Conservation (phyloP, 1,140 invertebrate species). For the Grapholita molesta region DNA sequence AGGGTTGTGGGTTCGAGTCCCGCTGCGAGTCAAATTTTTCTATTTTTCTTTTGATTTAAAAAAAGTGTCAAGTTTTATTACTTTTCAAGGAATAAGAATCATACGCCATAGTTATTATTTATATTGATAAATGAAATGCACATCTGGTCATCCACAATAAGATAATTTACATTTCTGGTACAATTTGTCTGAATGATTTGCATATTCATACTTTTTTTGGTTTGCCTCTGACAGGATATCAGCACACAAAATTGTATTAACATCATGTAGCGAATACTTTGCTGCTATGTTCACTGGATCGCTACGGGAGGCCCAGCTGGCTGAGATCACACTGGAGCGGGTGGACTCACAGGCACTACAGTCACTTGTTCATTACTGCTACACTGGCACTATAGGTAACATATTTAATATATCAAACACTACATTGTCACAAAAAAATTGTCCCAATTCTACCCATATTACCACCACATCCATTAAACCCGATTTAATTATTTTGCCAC, state of each 20-base stretch:
- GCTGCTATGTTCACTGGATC: constrained; percentile 96
- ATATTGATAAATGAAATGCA: no score
- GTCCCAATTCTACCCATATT: background rate
- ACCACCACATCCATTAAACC: background rate
- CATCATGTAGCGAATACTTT: constrained; percentile 96
- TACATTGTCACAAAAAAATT: no score
- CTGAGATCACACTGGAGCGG: constrained; percentile 90
- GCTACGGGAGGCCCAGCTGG: constrained; percentile 89
- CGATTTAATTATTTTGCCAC: no score
- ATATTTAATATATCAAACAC: constrained; percentile 22
- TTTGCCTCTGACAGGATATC: constrained; percentile 69
- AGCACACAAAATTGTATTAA: constrained; percentile 87
- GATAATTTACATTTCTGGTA: background rate
- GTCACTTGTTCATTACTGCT: constrained; percentile 92
- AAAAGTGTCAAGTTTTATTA: no score
- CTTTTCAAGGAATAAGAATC: no score
- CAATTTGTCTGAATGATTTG: background rate
- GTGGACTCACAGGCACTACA: constrained; percentile 91
- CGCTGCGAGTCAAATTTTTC: no score
- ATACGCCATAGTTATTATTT: no score
- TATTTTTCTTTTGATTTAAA: no score
- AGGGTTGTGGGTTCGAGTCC: no score
- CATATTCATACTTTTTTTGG: constrained; percentile 16
- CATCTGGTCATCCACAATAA: no score
- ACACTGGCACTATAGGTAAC: constrained; percentile 86